Evolutionary conservation across 2,888 invertebrate genomes (phyloP), one percentile per base, ranked within the genome.

Genomic region (Pseudoips prasinana): DNA sequence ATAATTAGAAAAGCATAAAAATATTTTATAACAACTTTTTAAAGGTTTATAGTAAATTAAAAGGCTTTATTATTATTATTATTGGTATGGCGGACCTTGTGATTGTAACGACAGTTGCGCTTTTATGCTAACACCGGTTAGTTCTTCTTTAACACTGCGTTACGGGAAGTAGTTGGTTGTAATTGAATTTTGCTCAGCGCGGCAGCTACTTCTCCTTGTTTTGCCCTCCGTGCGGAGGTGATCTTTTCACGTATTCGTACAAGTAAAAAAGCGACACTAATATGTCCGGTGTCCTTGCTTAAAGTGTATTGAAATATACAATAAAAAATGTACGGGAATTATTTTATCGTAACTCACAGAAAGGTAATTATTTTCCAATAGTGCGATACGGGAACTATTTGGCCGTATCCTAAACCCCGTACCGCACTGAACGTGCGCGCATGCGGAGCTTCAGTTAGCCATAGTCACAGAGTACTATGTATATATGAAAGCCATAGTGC

Each of bases 311-410:
- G 23, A 23, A 23, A 23, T 23, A 8, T 8, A 23, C 8, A 9
- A 9, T 8, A 8, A 23, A 23, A 23, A 23, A 23, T 23, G 9
- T 23, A 23, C 23, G 23, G 23, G 23, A 23, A 23, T 23, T 23
- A 23, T 23, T 23, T 3, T 23, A 9, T 23, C 23, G 9, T 23
- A 23, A 23, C 23, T 8, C 23, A 23, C 23, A 23, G 23, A 23
- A 23, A 23, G 23, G 23, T 23, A 23, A 23, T 23, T 23, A 23
- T 23, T 23, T 23, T 23, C n/a, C 23, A 23, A 23, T 23, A 23
- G 23, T 23, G 9, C 23, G 23, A 23, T 23, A 23, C 23, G 23
- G 23, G 23, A 23, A 23, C 23, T 23, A 23, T 23, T 23, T 23
- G 23, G 23, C 23, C 23, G 23, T 23, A 23, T 23, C 23, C 8